Conservation (phyloP, 1,140 invertebrate genomes). For the Coelopa frigida region DNA sequence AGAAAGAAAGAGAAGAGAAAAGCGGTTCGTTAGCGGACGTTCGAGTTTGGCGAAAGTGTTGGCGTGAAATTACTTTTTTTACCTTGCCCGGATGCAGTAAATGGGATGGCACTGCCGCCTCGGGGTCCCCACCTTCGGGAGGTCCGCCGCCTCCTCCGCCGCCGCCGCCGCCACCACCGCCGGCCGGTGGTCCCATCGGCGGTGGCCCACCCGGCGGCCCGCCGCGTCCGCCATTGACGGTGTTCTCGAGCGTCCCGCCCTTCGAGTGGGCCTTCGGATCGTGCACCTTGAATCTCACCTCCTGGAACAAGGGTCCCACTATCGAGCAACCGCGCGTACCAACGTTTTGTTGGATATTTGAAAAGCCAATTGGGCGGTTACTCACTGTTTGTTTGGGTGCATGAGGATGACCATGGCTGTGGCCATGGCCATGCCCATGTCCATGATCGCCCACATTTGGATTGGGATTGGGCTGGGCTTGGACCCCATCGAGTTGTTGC, state of each 20-base stretch:
- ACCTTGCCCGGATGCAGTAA: slow-evolving; percentile 71
- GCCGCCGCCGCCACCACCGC: slow-evolving; percentile 36
- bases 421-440: slow-evolving; percentile 46
- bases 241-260: slow-evolving; percentile 82
- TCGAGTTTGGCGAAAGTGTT: slow-evolving; percentile 6
- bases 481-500: slow-evolving; percentile 60
- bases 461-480: slow-evolving; percentile 49
- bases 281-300: slow-evolving; percentile 89
- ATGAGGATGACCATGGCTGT: slow-evolving; percentile 46
- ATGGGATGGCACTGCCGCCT: slow-evolving; percentile 62
- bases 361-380: slow-evolving; percentile 46
- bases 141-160: slow-evolving; percentile 53
- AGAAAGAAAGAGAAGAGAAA: slow-evolving; percentile 8
- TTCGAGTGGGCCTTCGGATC: slow-evolving; percentile 88
- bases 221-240: slow-evolving; percentile 69
- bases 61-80: slow-evolving; percentile 42
- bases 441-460: slow-evolving; percentile 45
- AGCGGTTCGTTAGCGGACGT: slow-evolving; percentile 3
- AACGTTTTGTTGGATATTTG: slow-evolving; percentile 46
- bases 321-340: slow-evolving; percentile 54
- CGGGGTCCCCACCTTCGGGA: slow-evolving; percentile 51
- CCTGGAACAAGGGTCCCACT: slow-evolving; percentile 76
- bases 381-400: slow-evolving; percentile 46
- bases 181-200: slow-evolving; percentile 28
- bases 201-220: slow-evolving; percentile 55